Evolutionary conservation across 2,888 invertebrate genomes (phyloP).

Genomic region (Cerastis leucographa): DNA sequence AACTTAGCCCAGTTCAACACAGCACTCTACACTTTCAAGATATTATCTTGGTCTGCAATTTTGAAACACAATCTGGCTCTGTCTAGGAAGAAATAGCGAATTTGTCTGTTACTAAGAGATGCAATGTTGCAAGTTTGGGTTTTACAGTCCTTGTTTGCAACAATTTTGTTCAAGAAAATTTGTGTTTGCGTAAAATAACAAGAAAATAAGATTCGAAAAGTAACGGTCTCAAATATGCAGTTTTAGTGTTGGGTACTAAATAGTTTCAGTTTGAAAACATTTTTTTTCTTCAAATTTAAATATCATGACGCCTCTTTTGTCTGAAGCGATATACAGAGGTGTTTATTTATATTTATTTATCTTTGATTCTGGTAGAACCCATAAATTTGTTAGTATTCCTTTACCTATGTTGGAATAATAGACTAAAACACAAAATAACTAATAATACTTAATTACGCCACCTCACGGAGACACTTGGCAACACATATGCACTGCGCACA

Average conservation of each 20-base stretch:
- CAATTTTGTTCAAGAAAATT: conserved; percentile 6
- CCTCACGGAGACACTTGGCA: too few relatives aligned
- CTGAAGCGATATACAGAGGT: background rate
- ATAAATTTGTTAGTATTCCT: too few relatives aligned
- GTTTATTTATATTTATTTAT: background rate
- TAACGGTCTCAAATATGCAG: background rate
- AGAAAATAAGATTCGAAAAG: background rate
- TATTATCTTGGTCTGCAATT: conserved; percentile 59
- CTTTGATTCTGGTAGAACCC: too few relatives aligned
- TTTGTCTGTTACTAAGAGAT: conserved; percentile 23
- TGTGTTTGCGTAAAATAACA: background rate
- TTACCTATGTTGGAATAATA: too few relatives aligned
- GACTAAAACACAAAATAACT: too few relatives aligned
- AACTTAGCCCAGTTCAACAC: conserved; percentile 51
- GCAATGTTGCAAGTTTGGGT: conserved; percentile 27
- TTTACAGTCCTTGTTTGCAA: conserved; percentile 27
- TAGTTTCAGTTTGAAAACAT: background rate
- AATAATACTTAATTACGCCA: too few relatives aligned
- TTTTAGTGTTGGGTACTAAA: background rate
- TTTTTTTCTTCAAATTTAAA: background rate
- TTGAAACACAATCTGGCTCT: conserved; percentile 50
- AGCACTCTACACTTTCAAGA: conserved; percentile 47
- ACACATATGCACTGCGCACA: too few relatives aligned
- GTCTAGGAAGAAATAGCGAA: conserved; percentile 18
- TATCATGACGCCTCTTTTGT: background rate